Evolutionary conservation across 2,113 vertebrate species (phyloP), one percentile per base, ranked within the genome.

Genomic region (Hippocampus abdominalis): DNA sequence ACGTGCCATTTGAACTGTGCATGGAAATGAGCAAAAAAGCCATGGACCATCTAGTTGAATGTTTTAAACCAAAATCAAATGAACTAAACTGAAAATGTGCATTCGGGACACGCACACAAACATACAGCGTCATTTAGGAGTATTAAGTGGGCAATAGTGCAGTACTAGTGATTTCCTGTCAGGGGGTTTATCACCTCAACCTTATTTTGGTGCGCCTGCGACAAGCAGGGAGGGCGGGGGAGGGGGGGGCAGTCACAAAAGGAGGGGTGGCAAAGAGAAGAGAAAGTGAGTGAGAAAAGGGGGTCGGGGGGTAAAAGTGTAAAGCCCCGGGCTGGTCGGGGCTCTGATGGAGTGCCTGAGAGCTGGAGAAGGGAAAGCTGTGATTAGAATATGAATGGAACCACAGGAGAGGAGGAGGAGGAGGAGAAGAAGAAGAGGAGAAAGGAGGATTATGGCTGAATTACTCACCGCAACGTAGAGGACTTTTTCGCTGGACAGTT

Each of bases 321-420:
- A 93, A 92, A 94, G 93, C 95, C 86, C 81, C 86, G 88, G 86
- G 91, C 91, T 93, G 89, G 71, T 91, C 90, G 92, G 93, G 27
- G 92, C 93, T 94, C 91, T 92, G 94, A 94, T 94, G 93, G 94
- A 98, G 96, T 95, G 95, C 93, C 93, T 94, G 90, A 91, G 88
- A 94, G 94, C 94, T 94, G 91, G 93, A 94, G 94, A 93, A 95
- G 95, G 94, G 94, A 95, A 95, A 95, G 93, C 94, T 96, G 97
- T 99, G 96, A 99, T 99, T 98, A 98, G 97, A 98, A 99, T 99
- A 98, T 99, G 96, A 99, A 99, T 99, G 92, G 94, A 93, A 90
- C 94, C 92, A 92, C 93, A 91, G 94, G 94, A 94, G 95, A 94
- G 94, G 93, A 94, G 94, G 93, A 60, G 57, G 27, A 60, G 27